These are phyloP conservation scores for Euclidia mi DNA, from an alignment of 2,888 invertebrate species.

Conservation along the genomic window DNA sequence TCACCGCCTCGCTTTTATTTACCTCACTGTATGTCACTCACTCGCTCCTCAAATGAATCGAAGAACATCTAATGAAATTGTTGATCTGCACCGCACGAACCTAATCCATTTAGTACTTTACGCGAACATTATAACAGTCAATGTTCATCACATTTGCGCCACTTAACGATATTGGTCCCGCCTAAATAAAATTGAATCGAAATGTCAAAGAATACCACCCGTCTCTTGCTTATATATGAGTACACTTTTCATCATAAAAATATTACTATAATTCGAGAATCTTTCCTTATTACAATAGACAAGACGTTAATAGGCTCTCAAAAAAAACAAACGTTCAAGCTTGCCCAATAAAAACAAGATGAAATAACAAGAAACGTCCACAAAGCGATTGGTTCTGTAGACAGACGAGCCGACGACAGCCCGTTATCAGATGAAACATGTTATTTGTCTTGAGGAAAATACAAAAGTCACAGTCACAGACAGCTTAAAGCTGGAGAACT, in stretches of 20 bases:
- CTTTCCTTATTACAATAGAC: conserved; percentile 38
- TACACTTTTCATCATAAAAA: conserved; percentile 14
- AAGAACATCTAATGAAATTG: background rate
- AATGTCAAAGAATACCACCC: background rate
- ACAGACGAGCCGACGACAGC: conserved; percentile 84
- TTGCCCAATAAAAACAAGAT: conserved; percentile 75
- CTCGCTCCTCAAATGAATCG: conserved; percentile 2
- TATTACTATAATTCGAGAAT: conserved; percentile 32
- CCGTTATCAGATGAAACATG: conserved; percentile 85
- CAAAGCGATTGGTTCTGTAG: conserved; percentile 79
- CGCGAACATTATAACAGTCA: background rate
- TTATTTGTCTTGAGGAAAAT: conserved; percentile 82
- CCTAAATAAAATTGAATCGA: background rate
- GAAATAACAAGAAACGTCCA: conserved; percentile 74
- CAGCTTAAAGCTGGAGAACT: conserved; percentile 70
- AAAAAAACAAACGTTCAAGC: conserved; percentile 61
- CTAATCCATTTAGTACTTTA: background rate
- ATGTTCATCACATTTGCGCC: background rate
- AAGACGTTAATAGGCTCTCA: conserved; percentile 56
- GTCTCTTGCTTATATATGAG: too few relatives aligned
- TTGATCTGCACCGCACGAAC: background rate
- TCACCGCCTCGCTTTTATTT: conserved; percentile 22
- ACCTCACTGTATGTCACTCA: background rate
- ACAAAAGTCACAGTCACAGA: conserved; percentile 76
- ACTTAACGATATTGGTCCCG: background rate